phyloP scores from a whole-genome alignment of 1,140 invertebrate genomes.

The Rhagoletis zephyria region DNA sequence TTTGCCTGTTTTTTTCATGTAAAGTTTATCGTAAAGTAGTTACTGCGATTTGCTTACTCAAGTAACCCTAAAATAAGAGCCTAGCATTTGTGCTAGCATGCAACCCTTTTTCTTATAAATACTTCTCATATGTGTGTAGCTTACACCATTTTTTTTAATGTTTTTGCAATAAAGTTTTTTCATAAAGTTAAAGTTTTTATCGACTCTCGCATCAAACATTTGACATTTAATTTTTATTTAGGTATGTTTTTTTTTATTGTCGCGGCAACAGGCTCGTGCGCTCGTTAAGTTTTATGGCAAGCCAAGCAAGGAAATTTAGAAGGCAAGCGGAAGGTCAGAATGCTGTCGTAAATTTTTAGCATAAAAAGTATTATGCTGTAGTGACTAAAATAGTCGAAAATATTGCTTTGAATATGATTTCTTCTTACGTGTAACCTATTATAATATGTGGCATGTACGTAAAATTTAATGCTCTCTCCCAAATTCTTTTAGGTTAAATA shows the following conservation, averaged over 20 bases:
- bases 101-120: background rate
- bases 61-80: background rate
- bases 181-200: too few relatives aligned
- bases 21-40: constrained; percentile 6
- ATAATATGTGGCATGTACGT: background rate
- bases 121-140: background rate
- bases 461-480: background rate
- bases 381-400: background rate
- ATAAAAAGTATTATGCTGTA: constrained; percentile 36
- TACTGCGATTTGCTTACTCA: background rate
- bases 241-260: background rate
- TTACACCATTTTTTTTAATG: background rate
- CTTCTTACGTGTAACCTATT: background rate
- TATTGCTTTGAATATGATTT: background rate
- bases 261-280: background rate
- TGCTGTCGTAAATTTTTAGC: constrained; percentile 24
- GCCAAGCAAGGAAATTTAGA: background rate
- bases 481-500: too few relatives aligned
- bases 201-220: constrained; percentile 6
- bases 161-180: constrained; percentile 22
- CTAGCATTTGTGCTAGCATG: background rate
- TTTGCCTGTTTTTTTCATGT: background rate
- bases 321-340: background rate
- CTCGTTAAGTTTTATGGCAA: background rate
- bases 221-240: constrained; percentile 26